Base-by-base conservation (phyloP, 2,888 invertebrate species). In the Idaea straminata region DNA sequence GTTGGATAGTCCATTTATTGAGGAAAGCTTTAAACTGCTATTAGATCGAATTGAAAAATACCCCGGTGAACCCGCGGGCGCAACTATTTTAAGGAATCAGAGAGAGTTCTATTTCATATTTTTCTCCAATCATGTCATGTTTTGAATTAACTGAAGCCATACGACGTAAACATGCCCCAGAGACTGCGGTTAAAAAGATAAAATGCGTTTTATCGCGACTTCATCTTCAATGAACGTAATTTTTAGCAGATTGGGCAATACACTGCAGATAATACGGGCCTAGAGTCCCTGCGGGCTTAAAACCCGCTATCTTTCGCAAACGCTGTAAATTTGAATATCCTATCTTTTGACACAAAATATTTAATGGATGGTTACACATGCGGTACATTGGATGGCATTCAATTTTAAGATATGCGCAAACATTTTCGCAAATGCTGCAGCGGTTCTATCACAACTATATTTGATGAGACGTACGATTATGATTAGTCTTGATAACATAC, bases 261-360 rank as follows among this genome's bases (percentile, higher is more conserved):
- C 69, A 69, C 74, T 77, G 77, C 73, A 79, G 77, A 82, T 83
- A 79, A 83, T 80, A 76, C 80, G 73, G 71, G 68, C 62, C 67
- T 67, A 79, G 73, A 72, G 70, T 69, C 69, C 82, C 78, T 76
- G 61, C 64, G 80, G 76, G 82, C 65, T 68, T 74, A 73, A 75
- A 71, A 71, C 62, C 65, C 68, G 71, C 66, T 73, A 73, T 74
- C 74, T 71, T 59, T 59, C 25, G 5, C 59, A 66, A 66, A 58
- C 35, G 67, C 66, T 66, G 69, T 72, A 71, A 70, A 69, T 70
- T 71, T 72, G 70, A 64, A 67, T 69, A 65, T 66, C 66, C 64
- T 68, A 70, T 69, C 69, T 70, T 68, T 71, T 69, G 72, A 71
- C 69, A 70, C 67, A 66, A 71, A 72, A 74, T 69, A 69, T 62